phyloP scores from a whole-genome alignment of 2,888 invertebrate species.

The Cheilosia urbana region DNA sequence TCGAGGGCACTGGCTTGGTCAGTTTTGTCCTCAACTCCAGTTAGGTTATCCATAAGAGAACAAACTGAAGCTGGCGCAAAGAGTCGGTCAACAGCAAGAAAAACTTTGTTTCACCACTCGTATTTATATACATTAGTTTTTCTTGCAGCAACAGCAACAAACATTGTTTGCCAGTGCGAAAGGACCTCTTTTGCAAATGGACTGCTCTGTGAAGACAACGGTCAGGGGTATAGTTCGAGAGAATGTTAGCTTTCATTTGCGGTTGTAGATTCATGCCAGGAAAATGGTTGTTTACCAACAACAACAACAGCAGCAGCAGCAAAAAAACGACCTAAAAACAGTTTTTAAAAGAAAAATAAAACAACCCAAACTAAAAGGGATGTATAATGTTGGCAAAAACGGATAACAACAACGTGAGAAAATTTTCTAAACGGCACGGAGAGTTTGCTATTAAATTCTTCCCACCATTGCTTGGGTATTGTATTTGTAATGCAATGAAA shows the following conservation, averaged over 20 bases:
- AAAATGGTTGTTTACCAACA: conserved; percentile 46
- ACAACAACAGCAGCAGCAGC: not conserved
- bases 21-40: conserved; percentile 69
- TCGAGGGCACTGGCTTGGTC: conserved; percentile 67
- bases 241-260: conserved; percentile 66
- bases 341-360: conserved; percentile 26
- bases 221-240: conserved; percentile 42
- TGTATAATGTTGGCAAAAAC: conserved; percentile 8
- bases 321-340: conserved; percentile 9
- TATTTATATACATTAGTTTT: conserved; percentile 67
- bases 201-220: conserved; percentile 44
- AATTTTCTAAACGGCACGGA: conserved; percentile 53
- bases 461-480: not conserved
- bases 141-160: conserved; percentile 48
- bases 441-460: conserved; percentile 52
- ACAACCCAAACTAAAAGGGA: conserved; percentile 18
- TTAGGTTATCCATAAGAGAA: conserved; percentile 53
- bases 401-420: conserved; percentile 28
- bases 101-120: conserved; percentile 67
- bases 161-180: conserved; percentile 26
- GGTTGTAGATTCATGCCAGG: conserved; percentile 53
- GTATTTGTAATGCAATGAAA: conserved; percentile 23
- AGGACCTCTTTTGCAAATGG: conserved; percentile 24
- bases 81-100: conserved; percentile 68
- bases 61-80: conserved; percentile 31